A percentile compares a stretch with the other conserved stretches of the same genome.
These are phyloP conservation scores for Labrus mixtus DNA, from an alignment of 2,113 vertebrate genomes.

Conservation along the genomic window DNA sequence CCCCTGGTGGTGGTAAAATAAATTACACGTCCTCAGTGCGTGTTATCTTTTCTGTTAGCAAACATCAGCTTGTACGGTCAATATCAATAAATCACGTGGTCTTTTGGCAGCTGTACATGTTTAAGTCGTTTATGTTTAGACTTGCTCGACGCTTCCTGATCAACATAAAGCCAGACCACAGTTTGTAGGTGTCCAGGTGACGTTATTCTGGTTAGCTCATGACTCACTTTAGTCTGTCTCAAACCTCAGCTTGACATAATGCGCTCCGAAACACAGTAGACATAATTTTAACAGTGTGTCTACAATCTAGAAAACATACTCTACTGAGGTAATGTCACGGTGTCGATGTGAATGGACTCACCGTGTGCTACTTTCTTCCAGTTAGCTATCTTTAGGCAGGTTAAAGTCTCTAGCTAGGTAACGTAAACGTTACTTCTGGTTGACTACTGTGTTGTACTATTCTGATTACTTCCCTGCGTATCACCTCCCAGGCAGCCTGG, in stretches of 20 bases:
- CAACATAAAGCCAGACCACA: neutral
- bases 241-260: neutral
- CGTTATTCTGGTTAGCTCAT: neutral
- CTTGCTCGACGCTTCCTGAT: too few species aligned
- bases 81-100: neutral
- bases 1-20: conserved; percentile 61
- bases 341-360: conserved; percentile 32
- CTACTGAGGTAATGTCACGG: neutral
- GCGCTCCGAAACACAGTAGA: neutral
- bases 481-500: accelerated
- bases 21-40: neutral
- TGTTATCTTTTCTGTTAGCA: neutral
- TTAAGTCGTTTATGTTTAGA: too few species aligned
- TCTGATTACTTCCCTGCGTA: neutral
- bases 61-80: conserved; percentile 12
- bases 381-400: neutral
- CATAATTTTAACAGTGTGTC: neutral
- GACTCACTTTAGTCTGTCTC: conserved; percentile 24
- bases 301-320: too few species aligned
- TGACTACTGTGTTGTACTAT: accelerated
- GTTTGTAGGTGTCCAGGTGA: neutral
- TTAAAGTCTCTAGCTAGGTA: neutral
- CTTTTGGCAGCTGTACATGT: too few species aligned
- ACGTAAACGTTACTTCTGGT: neutral
- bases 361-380: conserved; percentile 17